Conservation (phyloP, 2,888 invertebrate species). For the Drosophila greeni region DNA sequence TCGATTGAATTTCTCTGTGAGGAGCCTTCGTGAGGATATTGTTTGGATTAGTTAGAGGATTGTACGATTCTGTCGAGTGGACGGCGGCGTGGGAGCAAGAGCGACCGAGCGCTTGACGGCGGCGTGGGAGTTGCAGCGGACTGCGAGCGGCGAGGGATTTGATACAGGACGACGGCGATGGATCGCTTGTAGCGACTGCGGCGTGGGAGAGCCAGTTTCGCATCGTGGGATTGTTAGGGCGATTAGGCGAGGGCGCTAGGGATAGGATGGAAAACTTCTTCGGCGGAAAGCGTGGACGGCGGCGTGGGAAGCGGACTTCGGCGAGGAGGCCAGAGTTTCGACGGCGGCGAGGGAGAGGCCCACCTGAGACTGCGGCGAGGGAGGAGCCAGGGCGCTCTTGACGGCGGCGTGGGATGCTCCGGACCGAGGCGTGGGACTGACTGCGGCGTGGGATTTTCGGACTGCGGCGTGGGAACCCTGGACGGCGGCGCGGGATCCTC, state of each 20-base stretch:
- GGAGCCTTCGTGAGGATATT: slow-evolving; percentile 34
- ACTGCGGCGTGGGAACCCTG: slow-evolving; percentile 58
- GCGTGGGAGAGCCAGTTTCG: slow-evolving; percentile 43
- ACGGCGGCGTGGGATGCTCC: slow-evolving; percentile 41
- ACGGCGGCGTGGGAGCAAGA: slow-evolving; percentile 56
- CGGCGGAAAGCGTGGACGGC: slow-evolving; percentile 31
- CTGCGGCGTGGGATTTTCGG: slow-evolving; percentile 57
- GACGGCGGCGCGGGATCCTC: slow-evolving; percentile 65
- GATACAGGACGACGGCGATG: slow-evolving; percentile 22
- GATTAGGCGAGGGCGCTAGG: slow-evolving; percentile 68
- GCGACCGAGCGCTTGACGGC: slow-evolving; percentile 39
- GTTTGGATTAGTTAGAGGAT: slow-evolving; percentile 34
- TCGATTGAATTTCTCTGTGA: slow-evolving; percentile 27
- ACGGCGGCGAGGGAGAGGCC: slow-evolving; percentile 40
- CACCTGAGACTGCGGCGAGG: slow-evolving; percentile 23
- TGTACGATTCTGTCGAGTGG: slow-evolving; percentile 11
- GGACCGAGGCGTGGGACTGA: slow-evolving; percentile 32
- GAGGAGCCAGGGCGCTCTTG: slow-evolving; percentile 14
- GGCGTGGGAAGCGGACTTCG: slow-evolving; percentile 43
- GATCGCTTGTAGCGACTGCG: slow-evolving; percentile 41
- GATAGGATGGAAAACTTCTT: slow-evolving; percentile 10
- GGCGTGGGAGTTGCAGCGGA: slow-evolving; percentile 51
- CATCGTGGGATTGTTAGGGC: slow-evolving; percentile 65
- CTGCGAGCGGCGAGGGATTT: slow-evolving; percentile 70
- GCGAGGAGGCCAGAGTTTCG: slow-evolving; percentile 21